These are phyloP conservation scores for Bombus affinis DNA, from an alignment of 1,140 invertebrate genomes.

Conservation along the genomic window DNA sequence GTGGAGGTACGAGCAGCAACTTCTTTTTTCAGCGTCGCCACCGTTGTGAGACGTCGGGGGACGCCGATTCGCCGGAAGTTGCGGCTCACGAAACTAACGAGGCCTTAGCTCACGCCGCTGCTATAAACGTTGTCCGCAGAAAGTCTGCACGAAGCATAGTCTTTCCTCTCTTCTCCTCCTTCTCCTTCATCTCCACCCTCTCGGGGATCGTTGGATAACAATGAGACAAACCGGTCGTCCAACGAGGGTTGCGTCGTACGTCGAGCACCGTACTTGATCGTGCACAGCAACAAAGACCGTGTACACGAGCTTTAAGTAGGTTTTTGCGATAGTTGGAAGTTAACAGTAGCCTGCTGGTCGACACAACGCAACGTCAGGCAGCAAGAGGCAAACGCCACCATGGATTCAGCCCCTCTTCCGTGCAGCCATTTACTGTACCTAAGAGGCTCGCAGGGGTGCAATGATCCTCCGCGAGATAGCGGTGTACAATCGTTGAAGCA, in stretches of 20 bases:
- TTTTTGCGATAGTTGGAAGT: conserved; percentile 29
- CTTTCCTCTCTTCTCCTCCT: conserved; percentile 48
- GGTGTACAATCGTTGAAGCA: conserved; percentile 76
- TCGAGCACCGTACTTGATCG: not conserved
- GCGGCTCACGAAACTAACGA: conserved; percentile 69
- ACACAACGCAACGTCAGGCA: not conserved
- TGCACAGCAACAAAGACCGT: not conserved
- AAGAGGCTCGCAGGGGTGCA: conserved; percentile 79
- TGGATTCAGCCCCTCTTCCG: conserved; percentile 45
- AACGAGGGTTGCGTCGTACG: conserved; percentile 11
- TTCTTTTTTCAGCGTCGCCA: conserved; percentile 32
- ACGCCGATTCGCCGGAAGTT: conserved; percentile 28
- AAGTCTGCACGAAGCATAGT: conserved; percentile 44
- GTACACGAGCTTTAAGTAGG: not conserved
- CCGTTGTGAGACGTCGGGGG: conserved; percentile 19
- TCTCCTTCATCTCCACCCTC: conserved; percentile 32
- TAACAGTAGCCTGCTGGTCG: not conserved
- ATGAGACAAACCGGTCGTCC: conserved; percentile 74
- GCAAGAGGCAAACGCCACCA: conserved; percentile 40
- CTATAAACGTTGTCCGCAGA: conserved; percentile 79
- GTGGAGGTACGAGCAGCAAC: not conserved
- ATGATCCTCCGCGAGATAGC: conserved; percentile 74
- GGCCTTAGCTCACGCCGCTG: conserved; percentile 77
- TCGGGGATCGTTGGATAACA: conserved; percentile 73
- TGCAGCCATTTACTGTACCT: conserved; percentile 77